A percentile compares a stretch with the other conserved stretches of the same genome.
Evolutionary conservation across 1,140 invertebrate species (phyloP).

Genomic region (Andrena cerasifolii): DNA sequence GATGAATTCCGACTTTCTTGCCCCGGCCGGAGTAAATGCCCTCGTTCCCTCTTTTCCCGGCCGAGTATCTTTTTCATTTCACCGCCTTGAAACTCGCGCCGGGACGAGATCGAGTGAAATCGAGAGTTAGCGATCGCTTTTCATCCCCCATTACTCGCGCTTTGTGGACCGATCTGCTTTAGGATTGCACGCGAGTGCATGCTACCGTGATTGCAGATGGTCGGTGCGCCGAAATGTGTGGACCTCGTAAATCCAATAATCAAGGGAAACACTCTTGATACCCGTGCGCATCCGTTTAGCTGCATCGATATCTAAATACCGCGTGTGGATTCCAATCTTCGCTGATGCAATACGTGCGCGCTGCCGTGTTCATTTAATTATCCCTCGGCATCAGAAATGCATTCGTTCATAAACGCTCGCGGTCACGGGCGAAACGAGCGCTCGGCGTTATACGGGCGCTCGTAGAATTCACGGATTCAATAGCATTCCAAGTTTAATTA

Average conservation of each 20-base stretch:
- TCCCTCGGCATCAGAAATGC: background rate
- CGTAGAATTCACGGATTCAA: background rate
- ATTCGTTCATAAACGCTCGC: background rate
- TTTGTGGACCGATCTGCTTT: too few relatives aligned
- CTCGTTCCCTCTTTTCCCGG: background rate
- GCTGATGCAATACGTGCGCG: background rate
- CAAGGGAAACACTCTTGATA: background rate
- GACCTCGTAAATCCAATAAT: too few relatives aligned
- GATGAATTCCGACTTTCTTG: conserved; percentile 17
- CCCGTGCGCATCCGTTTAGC: too few relatives aligned
- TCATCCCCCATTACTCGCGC: too few relatives aligned
- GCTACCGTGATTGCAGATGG: too few relatives aligned
- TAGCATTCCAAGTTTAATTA: conserved; percentile 21
- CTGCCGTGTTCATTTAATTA: background rate
- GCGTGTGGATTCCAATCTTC: background rate
- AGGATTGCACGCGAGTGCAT: too few relatives aligned
- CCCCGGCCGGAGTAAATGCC: too few relatives aligned
- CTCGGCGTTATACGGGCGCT: too few relatives aligned
- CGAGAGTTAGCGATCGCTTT: background rate
- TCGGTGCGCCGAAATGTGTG: too few relatives aligned
- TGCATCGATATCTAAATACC: background rate
- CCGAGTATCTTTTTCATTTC: conserved; percentile 38
- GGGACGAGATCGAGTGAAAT: background rate
- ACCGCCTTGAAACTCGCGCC: background rate
- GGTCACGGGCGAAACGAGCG: background rate